Base-by-base conservation (phyloP, 2,888 invertebrate genomes). In the Leuctra nigra region DNA sequence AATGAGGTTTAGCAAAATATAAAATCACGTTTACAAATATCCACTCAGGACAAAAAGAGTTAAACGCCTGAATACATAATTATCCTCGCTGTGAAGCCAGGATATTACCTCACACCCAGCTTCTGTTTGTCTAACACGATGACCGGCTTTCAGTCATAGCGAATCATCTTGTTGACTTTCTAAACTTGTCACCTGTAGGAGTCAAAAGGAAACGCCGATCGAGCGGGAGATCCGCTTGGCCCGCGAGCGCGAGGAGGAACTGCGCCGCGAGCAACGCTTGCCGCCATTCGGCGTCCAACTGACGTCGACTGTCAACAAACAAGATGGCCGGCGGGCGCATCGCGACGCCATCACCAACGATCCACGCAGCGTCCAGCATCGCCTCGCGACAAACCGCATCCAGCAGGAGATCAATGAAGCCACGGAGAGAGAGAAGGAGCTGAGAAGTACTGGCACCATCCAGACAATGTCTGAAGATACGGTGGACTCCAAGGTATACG, bases 361-460 rank as follows among this genome's bases (percentile, higher is more conserved):
- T 16, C 44, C 52, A 20, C 57, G 54, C 2, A 61, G 55, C 24
- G 57, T 59, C n/a, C 59, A 61, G 39, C 61, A 57, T 46, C 47
- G 58, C 1, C 50, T 58, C n/a, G 76, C 77, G 14, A 75, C 77
- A 20, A 73, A 72, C 62, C 82, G 91, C 70, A 91, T 94, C 70
- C 92, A 93, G 74, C 82, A 85, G 68, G 93, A 94, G 78, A 91
- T 94, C 66, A 84, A 86, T 66, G 88, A 90, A 74, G 90, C 89
- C 59, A 85, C 86, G 54, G 84, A 88, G 67, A 78, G 91, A 63
- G 94, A 94, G 72, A 80, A 86, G 67, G 91, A 90, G 68, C 81
- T 92, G 64, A 78, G 82, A 64, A 82, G 81, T 65, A 81, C 81
- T 61, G 79, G 79, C 11, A 73, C 73, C 64, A 77, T 79, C 59